These are phyloP conservation scores for Spodoptera litura DNA, from an alignment of 1,140 invertebrate species.

Conservation along the genomic window DNA sequence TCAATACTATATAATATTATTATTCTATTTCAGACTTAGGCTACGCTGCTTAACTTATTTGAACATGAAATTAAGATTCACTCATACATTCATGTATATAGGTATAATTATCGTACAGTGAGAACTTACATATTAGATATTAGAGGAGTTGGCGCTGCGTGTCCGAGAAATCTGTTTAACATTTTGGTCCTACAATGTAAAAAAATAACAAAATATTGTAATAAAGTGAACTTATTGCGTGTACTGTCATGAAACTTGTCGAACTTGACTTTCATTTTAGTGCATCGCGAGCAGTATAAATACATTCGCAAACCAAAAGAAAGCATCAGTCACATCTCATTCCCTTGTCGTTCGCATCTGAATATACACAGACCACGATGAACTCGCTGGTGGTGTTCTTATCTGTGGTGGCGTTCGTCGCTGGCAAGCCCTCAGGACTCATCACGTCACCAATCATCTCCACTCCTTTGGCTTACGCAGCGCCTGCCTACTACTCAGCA, in stretches of 20 bases:
- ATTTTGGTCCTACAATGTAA: not conserved
- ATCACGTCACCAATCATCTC: conserved; percentile 49
- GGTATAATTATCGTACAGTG: no score
- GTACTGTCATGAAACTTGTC: conserved; percentile 54
- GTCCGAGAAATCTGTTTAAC: not conserved
- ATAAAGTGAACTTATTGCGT: conserved; percentile 38
- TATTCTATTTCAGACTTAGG: no score
- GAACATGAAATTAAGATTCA: no score
- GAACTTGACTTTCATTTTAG: conserved; percentile 79
- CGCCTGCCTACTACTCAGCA: conserved; percentile 54
- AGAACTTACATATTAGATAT: no score
- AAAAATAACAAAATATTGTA: conserved; percentile 30
- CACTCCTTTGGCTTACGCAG: conserved; percentile 55
- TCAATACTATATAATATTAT: no score
- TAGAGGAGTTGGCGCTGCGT: no score
- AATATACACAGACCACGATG: conserved; percentile 85
- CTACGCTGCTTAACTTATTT: no score
- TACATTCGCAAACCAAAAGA: conserved; percentile 66
- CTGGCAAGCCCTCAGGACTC: conserved; percentile 76
- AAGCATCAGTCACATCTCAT: conserved; percentile 76
- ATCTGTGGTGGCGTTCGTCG: conserved; percentile 84
- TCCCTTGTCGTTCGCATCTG: conserved; percentile 67
- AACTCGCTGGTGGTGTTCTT: conserved; percentile 86
- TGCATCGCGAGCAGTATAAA: conserved; percentile 72
- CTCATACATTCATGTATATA: no score